These are phyloP conservation scores for Leptobrachium leishanense DNA, from an alignment of 2,113 vertebrate species.

Conservation along the genomic window DNA sequence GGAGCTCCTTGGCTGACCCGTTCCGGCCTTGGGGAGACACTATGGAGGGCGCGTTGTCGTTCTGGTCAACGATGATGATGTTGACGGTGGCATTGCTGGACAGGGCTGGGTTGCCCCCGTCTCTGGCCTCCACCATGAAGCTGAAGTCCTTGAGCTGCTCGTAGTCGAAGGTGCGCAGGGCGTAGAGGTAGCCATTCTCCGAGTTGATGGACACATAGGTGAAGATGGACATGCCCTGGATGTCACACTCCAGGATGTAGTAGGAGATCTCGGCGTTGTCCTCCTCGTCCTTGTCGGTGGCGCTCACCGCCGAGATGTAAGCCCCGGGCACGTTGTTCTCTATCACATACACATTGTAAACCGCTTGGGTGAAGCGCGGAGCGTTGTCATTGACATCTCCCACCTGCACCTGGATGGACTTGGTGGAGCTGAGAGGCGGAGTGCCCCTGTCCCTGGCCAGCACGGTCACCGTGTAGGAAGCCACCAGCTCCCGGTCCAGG, in stretches of 20 bases:
- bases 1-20: conserved; percentile 84
- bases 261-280: conserved; percentile 88
- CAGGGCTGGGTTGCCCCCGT: conserved; percentile 79
- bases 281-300: conserved; percentile 86
- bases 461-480: conserved; percentile 89
- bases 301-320: conserved; percentile 93
- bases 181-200: conserved; percentile 94
- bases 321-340: conserved; percentile 97
- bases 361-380: conserved; percentile 85
- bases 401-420: conserved; percentile 90
- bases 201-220: conserved; percentile 98
- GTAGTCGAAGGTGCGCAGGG: conserved; percentile 93
- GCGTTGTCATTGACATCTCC: conserved; percentile 96
- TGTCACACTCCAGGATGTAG: conserved; percentile 91
- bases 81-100: conserved; percentile 86
- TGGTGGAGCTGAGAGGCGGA: conserved; percentile 84
- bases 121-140: conserved; percentile 87
- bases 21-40: conserved; percentile 87
- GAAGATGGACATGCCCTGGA: conserved; percentile 95
- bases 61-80: conserved; percentile 91
- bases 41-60: conserved; percentile 90
- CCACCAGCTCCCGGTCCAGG: conserved; percentile 86
- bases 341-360: conserved; percentile 93
- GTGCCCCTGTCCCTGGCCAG: conserved; percentile 85
- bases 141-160: conserved; percentile 94